Evolutionary conservation across 2,888 invertebrate species (phyloP).

Genomic region (Rugalucina vietnamica): DNA sequence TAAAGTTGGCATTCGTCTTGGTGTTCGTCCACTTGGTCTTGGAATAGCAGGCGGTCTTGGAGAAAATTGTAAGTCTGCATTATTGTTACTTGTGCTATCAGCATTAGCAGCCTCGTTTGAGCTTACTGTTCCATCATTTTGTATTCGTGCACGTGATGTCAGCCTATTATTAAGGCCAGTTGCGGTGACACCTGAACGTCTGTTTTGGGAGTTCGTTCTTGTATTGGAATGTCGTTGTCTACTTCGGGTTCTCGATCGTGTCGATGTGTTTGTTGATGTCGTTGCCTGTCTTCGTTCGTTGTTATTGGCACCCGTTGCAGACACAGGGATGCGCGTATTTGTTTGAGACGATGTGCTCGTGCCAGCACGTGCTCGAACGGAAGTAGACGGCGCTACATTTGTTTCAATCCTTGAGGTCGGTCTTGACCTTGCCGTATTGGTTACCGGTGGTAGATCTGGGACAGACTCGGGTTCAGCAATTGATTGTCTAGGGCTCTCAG

Average conservation of each 20-base stretch:
- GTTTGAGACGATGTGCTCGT: background rate
- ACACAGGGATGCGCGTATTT: background rate
- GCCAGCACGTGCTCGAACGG: background rate
- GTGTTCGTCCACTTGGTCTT: conserved; percentile 47
- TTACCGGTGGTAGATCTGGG: background rate
- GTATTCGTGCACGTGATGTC: conserved; percentile 54
- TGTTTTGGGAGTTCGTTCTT: conserved; percentile 41
- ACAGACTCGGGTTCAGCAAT: background rate
- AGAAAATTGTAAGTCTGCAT: too few relatives aligned
- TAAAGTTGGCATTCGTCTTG: conserved; percentile 67
- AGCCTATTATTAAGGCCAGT: conserved; percentile 46
- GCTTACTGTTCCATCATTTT: conserved; percentile 34
- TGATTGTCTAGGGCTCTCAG: background rate
- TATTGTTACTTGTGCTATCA: conserved; percentile 21
- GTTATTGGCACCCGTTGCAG: background rate
- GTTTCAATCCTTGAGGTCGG: background rate
- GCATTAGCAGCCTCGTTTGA: conserved; percentile 16
- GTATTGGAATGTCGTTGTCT: conserved; percentile 13
- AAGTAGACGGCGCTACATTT: background rate
- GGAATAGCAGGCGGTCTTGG: conserved; percentile 59
- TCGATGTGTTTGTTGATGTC: conserved; percentile 16
- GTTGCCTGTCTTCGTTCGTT: background rate
- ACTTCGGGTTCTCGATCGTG: conserved; percentile 44
- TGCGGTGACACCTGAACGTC: conserved; percentile 36
- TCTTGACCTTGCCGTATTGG: background rate